Evolutionary conservation across 1,140 invertebrate species (phyloP).

Genomic region (Halesus radiatus): DNA sequence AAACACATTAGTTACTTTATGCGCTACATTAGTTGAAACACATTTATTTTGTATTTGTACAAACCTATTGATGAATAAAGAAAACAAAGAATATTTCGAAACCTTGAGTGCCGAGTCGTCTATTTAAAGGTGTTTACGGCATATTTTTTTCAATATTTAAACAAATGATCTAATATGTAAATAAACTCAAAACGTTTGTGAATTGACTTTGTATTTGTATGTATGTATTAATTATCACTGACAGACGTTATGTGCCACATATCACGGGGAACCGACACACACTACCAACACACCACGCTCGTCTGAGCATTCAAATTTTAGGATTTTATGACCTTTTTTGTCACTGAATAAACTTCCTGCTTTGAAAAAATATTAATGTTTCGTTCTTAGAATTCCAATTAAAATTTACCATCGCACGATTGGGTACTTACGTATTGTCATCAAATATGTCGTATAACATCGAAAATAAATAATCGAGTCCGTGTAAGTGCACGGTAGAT

Average conservation of each 20-base stretch:
- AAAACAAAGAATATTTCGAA: conserved; percentile 21
- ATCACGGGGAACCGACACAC: conserved; percentile 4
- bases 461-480: no score
- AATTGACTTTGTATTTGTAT: conserved; percentile 26
- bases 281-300: no score
- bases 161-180: conserved; percentile 39
- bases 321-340: no score
- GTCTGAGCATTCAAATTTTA: no score
- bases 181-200: conserved; percentile 35
- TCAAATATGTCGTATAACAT: no score
- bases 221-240: conserved; percentile 32
- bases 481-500: no score
- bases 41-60: not conserved
- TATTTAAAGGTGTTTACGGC: conserved; percentile 35
- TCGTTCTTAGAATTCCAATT: no score
- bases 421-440: no score
- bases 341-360: no score
- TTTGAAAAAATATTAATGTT: no score
- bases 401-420: no score
- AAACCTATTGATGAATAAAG: conserved; percentile 21
- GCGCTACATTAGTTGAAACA: conserved; percentile 14
- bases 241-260: not conserved
- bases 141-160: conserved; percentile 35
- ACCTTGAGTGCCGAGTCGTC: conserved; percentile 17
- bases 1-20: conserved; percentile 12